Percentiles rank a stretch among this genome's conserved stretches.
phyloP scores from a whole-genome alignment of 2,113 vertebrate genomes.

The Balaeniceps rex region DNA sequence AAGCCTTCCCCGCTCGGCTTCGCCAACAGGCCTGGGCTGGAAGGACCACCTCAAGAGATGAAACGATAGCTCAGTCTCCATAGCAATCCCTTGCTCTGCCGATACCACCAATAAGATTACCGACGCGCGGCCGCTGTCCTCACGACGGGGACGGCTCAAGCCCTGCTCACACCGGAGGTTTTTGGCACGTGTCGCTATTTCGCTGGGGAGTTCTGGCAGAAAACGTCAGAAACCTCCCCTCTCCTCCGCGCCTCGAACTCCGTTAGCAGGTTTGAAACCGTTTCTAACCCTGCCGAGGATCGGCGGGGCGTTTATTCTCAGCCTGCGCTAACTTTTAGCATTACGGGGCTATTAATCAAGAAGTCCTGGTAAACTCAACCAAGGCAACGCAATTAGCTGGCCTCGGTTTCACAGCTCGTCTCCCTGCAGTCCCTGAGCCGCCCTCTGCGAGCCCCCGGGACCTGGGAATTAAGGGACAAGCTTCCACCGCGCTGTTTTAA shows the following conservation, averaged over 20 bases:
- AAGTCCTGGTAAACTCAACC: neutral
- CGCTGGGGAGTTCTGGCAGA: neutral
- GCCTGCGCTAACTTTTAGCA: neutral
- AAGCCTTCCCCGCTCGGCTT: neutral
- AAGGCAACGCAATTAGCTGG: neutral
- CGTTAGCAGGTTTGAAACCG: too few relatives aligned
- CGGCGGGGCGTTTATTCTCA: too few relatives aligned
- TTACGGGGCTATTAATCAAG: neutral
- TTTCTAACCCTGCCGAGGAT: neutral
- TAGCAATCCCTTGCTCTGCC: neutral
- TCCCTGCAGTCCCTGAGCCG: too few relatives aligned
- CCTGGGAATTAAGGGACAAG: neutral
- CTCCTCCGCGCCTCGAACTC: neutral
- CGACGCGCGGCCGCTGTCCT: neutral
- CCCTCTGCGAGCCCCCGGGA: too few relatives aligned
- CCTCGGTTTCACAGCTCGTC: too few relatives aligned
- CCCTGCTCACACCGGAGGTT: neutral
- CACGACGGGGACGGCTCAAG: neutral
- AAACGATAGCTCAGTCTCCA: neutral
- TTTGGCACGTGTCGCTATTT: neutral
- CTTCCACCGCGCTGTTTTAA: neutral
- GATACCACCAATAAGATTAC: neutral
- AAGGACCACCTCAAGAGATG: neutral
- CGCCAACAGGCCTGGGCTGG: neutral
- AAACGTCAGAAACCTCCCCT: neutral